Evolutionary conservation across 2,113 vertebrate species (phyloP).

Genomic region (Smithornis capensis): DNA sequence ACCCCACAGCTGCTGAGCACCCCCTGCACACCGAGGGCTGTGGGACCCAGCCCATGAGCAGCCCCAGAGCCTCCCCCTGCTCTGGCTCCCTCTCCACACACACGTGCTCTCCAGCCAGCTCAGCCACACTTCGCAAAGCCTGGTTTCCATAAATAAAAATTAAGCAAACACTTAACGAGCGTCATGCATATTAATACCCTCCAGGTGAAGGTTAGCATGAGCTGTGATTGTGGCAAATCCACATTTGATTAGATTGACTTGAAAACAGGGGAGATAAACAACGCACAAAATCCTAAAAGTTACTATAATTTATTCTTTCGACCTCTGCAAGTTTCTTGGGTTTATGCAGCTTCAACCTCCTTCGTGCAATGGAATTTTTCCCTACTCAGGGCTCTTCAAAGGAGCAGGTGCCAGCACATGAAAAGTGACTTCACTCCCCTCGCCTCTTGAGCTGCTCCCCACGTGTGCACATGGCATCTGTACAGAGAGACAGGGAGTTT

Average conservation of each 20-base stretch:
- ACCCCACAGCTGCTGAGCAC: not conserved
- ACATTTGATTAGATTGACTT: conserved; percentile 57
- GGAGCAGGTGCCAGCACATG: not conserved
- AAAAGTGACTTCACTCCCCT: not conserved
- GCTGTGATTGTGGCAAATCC: conserved; percentile 62
- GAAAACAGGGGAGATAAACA: conserved; percentile 20
- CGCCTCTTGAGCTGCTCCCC: not conserved
- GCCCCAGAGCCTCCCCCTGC: not conserved
- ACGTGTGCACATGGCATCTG: not conserved
- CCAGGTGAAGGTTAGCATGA: conserved; percentile 68
- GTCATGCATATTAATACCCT: conserved; percentile 69
- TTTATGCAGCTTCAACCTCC: conserved; percentile 8
- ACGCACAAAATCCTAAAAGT: conserved; percentile 30
- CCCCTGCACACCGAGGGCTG: fast-evolving
- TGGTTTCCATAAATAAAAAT: conserved; percentile 71
- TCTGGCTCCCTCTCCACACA: not conserved
- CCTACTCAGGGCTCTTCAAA: not conserved
- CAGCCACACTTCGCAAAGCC: conserved; percentile 12
- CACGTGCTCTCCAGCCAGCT: not conserved
- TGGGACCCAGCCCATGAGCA: not conserved
- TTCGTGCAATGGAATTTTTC: not conserved
- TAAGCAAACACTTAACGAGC: conserved; percentile 65
- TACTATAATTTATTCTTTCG: conserved; percentile 43
- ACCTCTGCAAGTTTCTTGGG: not conserved
- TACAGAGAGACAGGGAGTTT: fast-evolving